Conservation (phyloP, 2,113 vertebrate genomes). For the Psammodynastes pulverulentus region DNA sequence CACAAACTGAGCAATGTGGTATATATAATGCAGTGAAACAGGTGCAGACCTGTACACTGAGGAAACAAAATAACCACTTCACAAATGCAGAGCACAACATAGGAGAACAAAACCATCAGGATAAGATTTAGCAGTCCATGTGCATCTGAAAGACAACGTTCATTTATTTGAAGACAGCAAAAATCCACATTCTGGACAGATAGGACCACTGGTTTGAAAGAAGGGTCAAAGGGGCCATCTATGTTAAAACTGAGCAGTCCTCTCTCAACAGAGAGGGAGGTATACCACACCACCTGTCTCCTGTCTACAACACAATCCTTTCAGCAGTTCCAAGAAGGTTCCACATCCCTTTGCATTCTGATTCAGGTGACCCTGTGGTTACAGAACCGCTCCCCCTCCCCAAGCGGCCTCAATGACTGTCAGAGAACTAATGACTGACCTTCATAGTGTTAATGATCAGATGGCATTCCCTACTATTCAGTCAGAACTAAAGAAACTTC, state of each 20-base stretch:
- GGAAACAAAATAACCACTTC: background rate
- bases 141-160: background rate
- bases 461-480: background rate
- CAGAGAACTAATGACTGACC: background rate
- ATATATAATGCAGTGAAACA: background rate
- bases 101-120: background rate
- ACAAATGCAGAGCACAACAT: background rate
- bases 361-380: background rate
- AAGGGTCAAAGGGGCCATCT: background rate
- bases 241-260: background rate
- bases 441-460: background rate
- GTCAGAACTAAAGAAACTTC: too few species aligned
- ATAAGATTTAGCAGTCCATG: background rate
- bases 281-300: background rate
- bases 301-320: background rate
- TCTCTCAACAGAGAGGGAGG: background rate
- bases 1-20: background rate
- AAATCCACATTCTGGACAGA: background rate
- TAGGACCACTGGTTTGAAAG: background rate
- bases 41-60: background rate
- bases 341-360: background rate
- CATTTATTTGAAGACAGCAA: background rate
- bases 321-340: background rate
- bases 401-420: background rate
- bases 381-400: background rate